Evolutionary conservation across 2,888 invertebrate species (phyloP).

Genomic region (Aleiodes alternator): DNA sequence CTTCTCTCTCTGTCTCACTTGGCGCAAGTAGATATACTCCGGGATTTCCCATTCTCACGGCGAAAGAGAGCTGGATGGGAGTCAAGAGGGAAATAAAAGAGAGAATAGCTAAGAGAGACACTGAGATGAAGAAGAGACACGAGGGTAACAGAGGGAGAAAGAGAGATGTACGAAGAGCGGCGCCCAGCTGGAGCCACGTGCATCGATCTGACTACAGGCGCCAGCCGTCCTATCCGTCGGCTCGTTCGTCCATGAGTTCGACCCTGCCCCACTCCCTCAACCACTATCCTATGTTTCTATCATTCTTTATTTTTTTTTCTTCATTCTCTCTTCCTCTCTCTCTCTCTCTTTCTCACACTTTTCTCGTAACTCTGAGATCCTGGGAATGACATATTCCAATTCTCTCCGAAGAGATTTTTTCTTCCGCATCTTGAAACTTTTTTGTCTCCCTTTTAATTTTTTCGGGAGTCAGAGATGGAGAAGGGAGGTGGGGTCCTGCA

Average conservation of each 20-base stretch:
- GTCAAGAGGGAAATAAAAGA: constrained; percentile 48
- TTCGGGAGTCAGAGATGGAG: background rate
- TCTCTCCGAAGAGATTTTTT: constrained; percentile 23
- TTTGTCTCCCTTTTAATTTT: background rate
- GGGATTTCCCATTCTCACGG: constrained; percentile 42
- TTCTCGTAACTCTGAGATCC: constrained; percentile 28
- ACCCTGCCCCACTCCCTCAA: constrained; percentile 68
- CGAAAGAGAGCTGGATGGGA: constrained; percentile 44
- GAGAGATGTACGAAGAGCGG: constrained; percentile 74
- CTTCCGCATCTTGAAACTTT: constrained; percentile 17
- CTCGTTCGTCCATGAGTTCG: constrained; percentile 75
- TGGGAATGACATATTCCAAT: constrained; percentile 27
- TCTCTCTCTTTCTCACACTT: constrained; percentile 40
- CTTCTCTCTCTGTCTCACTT: constrained; percentile 12
- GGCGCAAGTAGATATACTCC: constrained; percentile 4
- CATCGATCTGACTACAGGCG: constrained; percentile 75
- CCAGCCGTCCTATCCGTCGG: constrained; percentile 75
- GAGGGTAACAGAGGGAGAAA: constrained; percentile 53
- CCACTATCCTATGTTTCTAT: constrained; percentile 25
- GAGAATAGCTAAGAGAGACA: constrained; percentile 42
- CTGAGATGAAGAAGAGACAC: constrained; percentile 5
- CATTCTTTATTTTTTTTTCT: constrained; percentile 44
- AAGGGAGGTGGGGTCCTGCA: background rate
- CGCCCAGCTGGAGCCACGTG: constrained; percentile 75
- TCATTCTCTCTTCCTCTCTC: constrained; percentile 1